A percentile compares a stretch with the other conserved stretches of the same genome.
phyloP scores from a whole-genome alignment of 2,113 vertebrate genomes.

The Leptobrachium leishanense region DNA sequence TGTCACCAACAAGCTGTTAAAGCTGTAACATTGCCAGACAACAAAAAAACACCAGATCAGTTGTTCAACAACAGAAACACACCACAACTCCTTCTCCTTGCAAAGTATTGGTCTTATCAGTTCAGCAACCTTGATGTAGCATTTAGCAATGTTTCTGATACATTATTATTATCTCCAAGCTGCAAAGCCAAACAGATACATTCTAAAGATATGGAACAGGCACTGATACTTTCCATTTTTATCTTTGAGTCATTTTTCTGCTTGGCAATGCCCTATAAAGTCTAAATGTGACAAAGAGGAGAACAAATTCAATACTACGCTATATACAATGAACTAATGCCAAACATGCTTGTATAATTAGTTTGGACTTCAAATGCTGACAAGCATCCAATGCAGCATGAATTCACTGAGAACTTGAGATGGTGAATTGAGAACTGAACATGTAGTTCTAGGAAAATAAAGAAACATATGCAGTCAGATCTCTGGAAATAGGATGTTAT shows the following conservation, averaged over 20 bases:
- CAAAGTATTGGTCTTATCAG: neutral
- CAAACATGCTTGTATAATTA: conserved; percentile 46
- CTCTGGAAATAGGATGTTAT: neutral
- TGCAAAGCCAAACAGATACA: conserved; percentile 7
- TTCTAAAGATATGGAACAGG: conserved; percentile 27
- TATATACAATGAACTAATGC: conserved; percentile 35
- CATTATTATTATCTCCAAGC: neutral
- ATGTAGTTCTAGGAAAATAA: conserved; percentile 7
- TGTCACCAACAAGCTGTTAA: neutral
- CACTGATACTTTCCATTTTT: conserved; percentile 33
- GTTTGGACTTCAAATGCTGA: conserved; percentile 38
- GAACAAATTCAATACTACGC: conserved; percentile 35
- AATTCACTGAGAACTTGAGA: conserved; percentile 16
- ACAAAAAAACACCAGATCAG: neutral
- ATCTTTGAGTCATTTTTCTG: conserved; percentile 40
- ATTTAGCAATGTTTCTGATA: conserved; percentile 3
- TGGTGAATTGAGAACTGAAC: conserved; percentile 7
- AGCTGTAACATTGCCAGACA: neutral
- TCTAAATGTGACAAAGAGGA: conserved; percentile 46
- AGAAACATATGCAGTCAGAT: conserved; percentile 6
- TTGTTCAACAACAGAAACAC: neutral
- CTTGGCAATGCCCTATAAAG: conserved; percentile 44
- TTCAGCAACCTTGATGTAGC: neutral
- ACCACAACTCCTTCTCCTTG: neutral
- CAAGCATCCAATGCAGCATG: conserved; percentile 28